A percentile compares a stretch with the other conserved stretches of the same genome.
These are phyloP conservation scores for Alethe castanea DNA, from an alignment of 2,113 vertebrate genomes.

Conservation along the genomic window DNA sequence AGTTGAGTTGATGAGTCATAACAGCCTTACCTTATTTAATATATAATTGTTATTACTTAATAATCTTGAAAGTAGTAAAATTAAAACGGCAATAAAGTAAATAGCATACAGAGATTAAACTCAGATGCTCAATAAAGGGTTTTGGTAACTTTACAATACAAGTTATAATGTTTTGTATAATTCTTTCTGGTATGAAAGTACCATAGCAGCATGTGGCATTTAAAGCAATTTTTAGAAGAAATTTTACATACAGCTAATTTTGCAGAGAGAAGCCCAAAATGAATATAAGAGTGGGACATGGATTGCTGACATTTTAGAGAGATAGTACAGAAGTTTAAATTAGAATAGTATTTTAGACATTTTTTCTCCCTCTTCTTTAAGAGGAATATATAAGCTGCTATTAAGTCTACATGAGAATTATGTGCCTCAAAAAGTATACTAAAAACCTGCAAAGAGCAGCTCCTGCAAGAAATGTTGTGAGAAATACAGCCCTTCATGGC, in stretches of 20 bases:
- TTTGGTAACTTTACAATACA: slow-evolving; percentile 1
- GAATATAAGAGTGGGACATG: not conserved
- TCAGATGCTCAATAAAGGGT: slow-evolving; percentile 4
- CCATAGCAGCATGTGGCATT: not conserved
- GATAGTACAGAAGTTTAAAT: not conserved
- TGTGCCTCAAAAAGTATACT: not conserved
- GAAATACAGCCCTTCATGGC: not conserved
- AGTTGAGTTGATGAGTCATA: not conserved
- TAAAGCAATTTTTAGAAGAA: slow-evolving; percentile 12
- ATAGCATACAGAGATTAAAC: slow-evolving; percentile 14
- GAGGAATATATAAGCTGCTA: not conserved
- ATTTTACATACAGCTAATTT: not conserved
- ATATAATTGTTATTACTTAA: slow-evolving; percentile 10
- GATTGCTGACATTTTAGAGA: not conserved
- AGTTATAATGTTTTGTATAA: not conserved
- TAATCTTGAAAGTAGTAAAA: slow-evolving; percentile 30
- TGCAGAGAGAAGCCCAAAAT: not conserved
- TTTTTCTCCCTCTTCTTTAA: not conserved
- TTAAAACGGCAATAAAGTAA: slow-evolving; percentile 5
- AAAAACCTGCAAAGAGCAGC: not conserved
- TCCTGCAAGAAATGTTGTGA: not conserved
- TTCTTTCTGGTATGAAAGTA: not conserved
- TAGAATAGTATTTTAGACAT: not conserved
- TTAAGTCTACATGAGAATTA: not conserved
- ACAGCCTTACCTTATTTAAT: not conserved